These are phyloP conservation scores for Platysternon megacephalum DNA, from an alignment of 2,113 vertebrate species.

Conservation along the genomic window DNA sequence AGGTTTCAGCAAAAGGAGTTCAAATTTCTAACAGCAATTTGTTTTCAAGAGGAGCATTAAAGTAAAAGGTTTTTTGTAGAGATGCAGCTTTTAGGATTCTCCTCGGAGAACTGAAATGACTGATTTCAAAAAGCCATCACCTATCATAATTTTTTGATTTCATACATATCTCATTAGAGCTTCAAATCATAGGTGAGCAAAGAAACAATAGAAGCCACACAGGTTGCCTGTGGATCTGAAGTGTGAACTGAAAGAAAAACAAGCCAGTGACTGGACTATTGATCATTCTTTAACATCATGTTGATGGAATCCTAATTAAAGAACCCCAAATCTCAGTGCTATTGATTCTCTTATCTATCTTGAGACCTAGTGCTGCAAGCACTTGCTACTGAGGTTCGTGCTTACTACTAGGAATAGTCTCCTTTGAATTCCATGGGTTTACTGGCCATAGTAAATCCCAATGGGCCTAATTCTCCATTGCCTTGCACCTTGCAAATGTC, in stretches of 20 bases:
- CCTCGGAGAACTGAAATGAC: background rate
- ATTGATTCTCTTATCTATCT: background rate
- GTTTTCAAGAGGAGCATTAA: background rate
- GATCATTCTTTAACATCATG: background rate
- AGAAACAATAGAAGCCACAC: background rate
- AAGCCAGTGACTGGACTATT: accelerated
- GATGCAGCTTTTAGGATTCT: background rate
- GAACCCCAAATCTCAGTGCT: background rate
- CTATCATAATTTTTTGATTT: background rate
- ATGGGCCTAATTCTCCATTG: background rate
- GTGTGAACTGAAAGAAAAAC: background rate
- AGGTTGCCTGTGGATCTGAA: background rate
- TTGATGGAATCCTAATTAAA: background rate
- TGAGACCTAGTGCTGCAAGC: background rate
- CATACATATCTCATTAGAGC: accelerated
- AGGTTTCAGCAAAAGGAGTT: background rate
- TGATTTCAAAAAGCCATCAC: background rate
- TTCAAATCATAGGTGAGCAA: background rate
- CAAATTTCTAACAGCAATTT: background rate
- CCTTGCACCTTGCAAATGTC: background rate
- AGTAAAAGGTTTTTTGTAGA: background rate
- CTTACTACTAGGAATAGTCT: background rate
- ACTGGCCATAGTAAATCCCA: background rate
- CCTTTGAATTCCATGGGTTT: background rate
- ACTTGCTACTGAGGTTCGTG: background rate